phyloP scores from a whole-genome alignment of 2,888 invertebrate genomes.

The Andricus curvator region DNA sequence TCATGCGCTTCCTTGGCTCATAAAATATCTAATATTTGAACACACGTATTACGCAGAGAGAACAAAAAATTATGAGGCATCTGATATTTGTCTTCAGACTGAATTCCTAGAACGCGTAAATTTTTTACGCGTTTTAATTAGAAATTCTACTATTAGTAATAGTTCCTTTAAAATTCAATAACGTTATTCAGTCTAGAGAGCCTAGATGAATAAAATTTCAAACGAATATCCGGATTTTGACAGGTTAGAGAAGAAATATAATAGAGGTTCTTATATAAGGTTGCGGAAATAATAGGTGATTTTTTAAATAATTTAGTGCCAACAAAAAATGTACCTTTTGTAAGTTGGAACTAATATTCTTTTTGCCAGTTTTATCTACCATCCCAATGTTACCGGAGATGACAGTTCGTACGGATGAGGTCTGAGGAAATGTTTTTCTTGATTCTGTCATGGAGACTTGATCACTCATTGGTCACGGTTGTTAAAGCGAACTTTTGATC shows the following conservation, averaged over 20 bases:
- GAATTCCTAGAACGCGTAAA: neutral
- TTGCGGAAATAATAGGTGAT: neutral
- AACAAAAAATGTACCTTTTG: slow-evolving; percentile 9
- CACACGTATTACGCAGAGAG: neutral
- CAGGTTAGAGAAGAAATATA: neutral
- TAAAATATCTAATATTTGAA: too few relatives aligned
- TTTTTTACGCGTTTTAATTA: neutral
- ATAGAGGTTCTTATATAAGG: neutral
- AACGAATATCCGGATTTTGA: neutral
- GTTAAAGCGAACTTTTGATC: slow-evolving; percentile 23
- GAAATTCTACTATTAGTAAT: neutral
- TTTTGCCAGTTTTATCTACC: slow-evolving; percentile 16
- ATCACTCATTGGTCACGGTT: slow-evolving; percentile 34
- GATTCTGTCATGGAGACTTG: slow-evolving; percentile 24
- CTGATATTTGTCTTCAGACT: neutral
- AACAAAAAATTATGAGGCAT: neutral
- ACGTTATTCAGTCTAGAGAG: neutral
- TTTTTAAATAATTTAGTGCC: neutral
- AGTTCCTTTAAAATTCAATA: neutral
- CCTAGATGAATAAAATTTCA: too few relatives aligned
- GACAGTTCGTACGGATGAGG: slow-evolving; percentile 24
- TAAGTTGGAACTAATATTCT: slow-evolving; percentile 11
- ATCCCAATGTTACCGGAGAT: slow-evolving; percentile 26
- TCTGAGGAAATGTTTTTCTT: slow-evolving; percentile 36
- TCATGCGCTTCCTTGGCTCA: too few relatives aligned